These are phyloP conservation scores for Xiphorhynchus erythropygius DNA, from an alignment of 2,797 vertebrate species.

Conservation along the genomic window DNA sequence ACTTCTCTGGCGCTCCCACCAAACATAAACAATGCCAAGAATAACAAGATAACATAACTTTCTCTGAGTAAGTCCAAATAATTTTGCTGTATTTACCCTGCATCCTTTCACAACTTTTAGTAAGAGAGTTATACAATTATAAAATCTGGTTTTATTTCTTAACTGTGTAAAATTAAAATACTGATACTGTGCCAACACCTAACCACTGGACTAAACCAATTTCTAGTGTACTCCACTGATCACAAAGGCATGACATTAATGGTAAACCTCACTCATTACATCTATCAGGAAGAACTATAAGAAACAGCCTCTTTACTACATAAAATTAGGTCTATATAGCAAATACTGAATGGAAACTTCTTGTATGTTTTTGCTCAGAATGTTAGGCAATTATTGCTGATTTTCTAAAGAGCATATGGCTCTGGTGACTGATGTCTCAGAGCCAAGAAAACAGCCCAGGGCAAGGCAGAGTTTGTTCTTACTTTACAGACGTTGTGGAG, in stretches of 20 bases:
- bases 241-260: background rate
- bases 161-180: background rate
- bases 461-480: conserved; percentile 15
- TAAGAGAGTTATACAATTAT: background rate
- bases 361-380: background rate
- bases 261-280: background rate
- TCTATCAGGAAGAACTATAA: background rate
- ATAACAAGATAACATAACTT: background rate
- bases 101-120: background rate
- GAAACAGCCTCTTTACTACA: background rate
- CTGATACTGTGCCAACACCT: background rate
- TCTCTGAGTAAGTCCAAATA: background rate
- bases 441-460: background rate
- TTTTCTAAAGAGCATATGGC: background rate
- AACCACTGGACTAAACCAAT: background rate
- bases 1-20: background rate
- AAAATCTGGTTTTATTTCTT: background rate
- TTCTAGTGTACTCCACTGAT: background rate
- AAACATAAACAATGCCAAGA: background rate
- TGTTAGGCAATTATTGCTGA: background rate
- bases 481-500: conserved; percentile 99
- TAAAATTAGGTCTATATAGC: background rate
- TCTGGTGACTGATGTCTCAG: background rate
- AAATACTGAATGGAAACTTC: background rate
- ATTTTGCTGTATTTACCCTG: background rate